Percentiles rank a stretch among this genome's conserved stretches.
Conservation (phyloP, 1,140 invertebrate species). For the Drosophila sp. region DNA sequence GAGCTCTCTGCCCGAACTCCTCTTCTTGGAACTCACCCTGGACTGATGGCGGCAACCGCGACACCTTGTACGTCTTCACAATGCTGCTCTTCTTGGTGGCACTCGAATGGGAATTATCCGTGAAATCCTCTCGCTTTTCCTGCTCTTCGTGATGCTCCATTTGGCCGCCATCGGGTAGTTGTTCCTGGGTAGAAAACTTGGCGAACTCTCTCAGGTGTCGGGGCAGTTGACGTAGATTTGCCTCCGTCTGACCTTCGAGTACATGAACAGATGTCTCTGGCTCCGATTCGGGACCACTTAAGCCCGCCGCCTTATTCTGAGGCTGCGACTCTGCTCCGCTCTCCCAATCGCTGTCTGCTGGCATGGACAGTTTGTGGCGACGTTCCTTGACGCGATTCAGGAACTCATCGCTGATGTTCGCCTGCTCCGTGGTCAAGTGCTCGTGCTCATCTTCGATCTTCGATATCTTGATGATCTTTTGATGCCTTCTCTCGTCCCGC, state of each 20-base stretch:
- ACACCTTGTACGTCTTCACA: constrained; percentile 78
- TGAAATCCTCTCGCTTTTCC: constrained; percentile 68
- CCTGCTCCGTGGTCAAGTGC: constrained; percentile 83
- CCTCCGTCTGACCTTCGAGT: constrained; percentile 84
- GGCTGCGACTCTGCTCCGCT: constrained; percentile 80
- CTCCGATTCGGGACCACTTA: constrained; percentile 82
- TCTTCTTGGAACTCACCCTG: constrained; percentile 67
- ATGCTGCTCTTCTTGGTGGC: constrained; percentile 75
- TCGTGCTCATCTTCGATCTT: constrained; percentile 72
- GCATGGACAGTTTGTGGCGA: constrained; percentile 73
- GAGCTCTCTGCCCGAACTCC: constrained; percentile 26
- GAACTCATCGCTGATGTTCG: constrained; percentile 88
- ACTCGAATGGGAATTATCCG: constrained; percentile 82
- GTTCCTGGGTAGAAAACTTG: constrained; percentile 77
- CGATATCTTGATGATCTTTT: constrained; percentile 90
- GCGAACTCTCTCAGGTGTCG: constrained; percentile 90
- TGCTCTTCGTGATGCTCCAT: constrained; percentile 69
- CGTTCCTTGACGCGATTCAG: constrained; percentile 87
- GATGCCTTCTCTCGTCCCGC: constrained; percentile 89
- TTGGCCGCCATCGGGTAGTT: constrained; percentile 64
- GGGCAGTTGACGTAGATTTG: constrained; percentile 86
- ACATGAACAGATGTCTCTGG: constrained; percentile 84
- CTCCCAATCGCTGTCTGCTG: constrained; percentile 82
- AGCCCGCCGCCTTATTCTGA: constrained; percentile 74
- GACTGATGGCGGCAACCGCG: constrained; percentile 72